Conservation (phyloP, 2,113 vertebrate species). For the Myanophis thanlyinensis region DNA sequence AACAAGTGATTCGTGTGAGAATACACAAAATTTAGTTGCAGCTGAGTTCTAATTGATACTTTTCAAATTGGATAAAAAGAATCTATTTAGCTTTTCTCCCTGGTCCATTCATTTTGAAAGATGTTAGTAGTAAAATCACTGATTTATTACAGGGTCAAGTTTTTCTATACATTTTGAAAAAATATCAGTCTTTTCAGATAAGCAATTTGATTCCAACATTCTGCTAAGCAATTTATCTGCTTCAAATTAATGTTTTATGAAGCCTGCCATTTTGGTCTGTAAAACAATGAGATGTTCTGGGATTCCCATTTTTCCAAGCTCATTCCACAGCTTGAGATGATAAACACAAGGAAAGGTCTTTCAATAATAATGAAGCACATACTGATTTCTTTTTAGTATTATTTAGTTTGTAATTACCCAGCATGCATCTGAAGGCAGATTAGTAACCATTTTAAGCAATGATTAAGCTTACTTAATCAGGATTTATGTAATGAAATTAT, state of each 20-base stretch:
- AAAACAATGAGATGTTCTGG: not conserved
- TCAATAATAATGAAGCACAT: not conserved
- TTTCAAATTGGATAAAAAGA: not conserved
- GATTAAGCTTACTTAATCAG: not conserved
- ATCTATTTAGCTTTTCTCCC: not conserved
- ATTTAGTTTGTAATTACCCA: not conserved
- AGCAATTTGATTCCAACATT: not conserved
- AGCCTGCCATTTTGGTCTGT: not conserved
- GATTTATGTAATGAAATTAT: not conserved
- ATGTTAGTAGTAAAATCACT: not conserved
- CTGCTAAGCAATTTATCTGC: not conserved
- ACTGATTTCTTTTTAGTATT: not conserved
- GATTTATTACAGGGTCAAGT: not conserved
- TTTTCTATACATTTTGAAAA: not conserved
- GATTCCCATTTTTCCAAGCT: not conserved
- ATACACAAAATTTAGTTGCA: not conserved
- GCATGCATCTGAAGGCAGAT: not conserved
- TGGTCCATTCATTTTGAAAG: too few relatives aligned
- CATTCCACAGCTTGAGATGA: not conserved
- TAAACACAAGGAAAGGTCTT: not conserved
- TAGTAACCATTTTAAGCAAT: not conserved
- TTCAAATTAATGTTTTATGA: not conserved
- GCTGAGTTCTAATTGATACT: not conserved
- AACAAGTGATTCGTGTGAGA: not conserved
- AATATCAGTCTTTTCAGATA: not conserved